Percentiles rank a stretch among this genome's conserved stretches.
Evolutionary conservation across 1,140 invertebrate species (phyloP).

Genomic region (Neocloeon triangulifer): DNA sequence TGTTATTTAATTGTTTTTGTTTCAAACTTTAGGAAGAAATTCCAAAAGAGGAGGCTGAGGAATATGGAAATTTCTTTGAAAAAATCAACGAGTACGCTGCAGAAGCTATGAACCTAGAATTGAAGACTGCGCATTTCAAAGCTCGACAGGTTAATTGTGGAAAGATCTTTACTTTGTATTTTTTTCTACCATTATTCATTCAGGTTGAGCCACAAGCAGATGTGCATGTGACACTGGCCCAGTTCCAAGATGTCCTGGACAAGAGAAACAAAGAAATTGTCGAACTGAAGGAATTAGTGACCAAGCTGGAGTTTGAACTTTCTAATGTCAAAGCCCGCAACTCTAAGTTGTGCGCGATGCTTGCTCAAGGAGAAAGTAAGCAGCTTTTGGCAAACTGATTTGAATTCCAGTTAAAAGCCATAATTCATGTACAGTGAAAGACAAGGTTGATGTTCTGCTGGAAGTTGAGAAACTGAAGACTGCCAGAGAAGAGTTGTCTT

Average conservation of each 20-base stretch:
- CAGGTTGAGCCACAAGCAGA: slow-evolving; percentile 19
- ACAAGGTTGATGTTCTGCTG: slow-evolving; percentile 51
- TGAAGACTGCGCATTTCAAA: too few relatives aligned
- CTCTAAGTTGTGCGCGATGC: slow-evolving; percentile 49
- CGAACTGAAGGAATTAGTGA: slow-evolving; percentile 31
- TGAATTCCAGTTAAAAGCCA: neutral
- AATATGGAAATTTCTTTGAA: too few relatives aligned
- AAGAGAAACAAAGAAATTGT: slow-evolving; percentile 38
- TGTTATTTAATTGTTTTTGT: too few relatives aligned
- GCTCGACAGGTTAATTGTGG: too few relatives aligned
- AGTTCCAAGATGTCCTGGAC: slow-evolving; percentile 37
- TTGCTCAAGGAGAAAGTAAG: slow-evolving; percentile 59
- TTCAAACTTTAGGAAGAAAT: too few relatives aligned
- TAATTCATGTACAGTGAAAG: slow-evolving; percentile 31
- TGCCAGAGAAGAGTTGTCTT: slow-evolving; percentile 48
- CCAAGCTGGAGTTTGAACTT: slow-evolving; percentile 37
- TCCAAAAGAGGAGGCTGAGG: too few relatives aligned
- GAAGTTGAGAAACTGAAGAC: slow-evolving; percentile 44
- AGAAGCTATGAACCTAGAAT: too few relatives aligned
- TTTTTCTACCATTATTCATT: too few relatives aligned
- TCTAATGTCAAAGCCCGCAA: slow-evolving; percentile 50
- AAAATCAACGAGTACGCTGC: too few relatives aligned
- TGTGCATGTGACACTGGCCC: slow-evolving; percentile 25
- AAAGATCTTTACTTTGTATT: too few relatives aligned
- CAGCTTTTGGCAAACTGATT: slow-evolving; percentile 10